Base-by-base conservation (phyloP, 2,797 vertebrate species). In the Protonibea diacanthus region DNA sequence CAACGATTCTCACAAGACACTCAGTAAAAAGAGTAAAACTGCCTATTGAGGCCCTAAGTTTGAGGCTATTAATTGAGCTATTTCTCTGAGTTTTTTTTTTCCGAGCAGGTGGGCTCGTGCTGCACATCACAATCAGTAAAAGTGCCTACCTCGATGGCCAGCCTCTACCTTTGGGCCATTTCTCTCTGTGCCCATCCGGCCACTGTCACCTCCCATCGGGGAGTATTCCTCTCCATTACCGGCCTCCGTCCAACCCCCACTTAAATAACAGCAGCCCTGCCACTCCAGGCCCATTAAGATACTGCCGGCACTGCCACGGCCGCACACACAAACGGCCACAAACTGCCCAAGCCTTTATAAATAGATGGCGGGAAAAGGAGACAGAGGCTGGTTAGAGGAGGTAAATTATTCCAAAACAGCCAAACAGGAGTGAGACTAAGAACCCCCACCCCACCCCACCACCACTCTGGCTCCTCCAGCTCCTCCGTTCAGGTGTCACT, bases 401-500 rank as follows among this genome's bases (percentile, higher is more conserved):
- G 90, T 95, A 94, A 95, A 95, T 96, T 95, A 95, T 95, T 93
- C 93, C 89, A 91, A 94, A 94, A 93, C 80, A 86, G 85, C 90
- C 89, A 61, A 89, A 87, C 84, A 88, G 88, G 90, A 82, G 84
- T 89, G 88, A 91, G 86, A 84, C 82, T 88, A 89, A 91, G 75
- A 90, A 81, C 82, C 85, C 82, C 52, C 33, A 9, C 33, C 8
- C 33, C 33, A 38, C 33, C 8, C 33, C 33, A 38, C 77, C 76
- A 38, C 76, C 64, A 29, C 77, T 58, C 74, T 0, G 47, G 25
- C 73, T 75, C 72, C 67, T 72, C 70, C 78, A 15, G 81, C 88
- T 76, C 88, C 91, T 92, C 85, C 88, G 88, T 90, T 90, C 91
- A 94, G 91, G 91, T 94, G 94, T 94, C 94, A 94, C 92, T 94